These are phyloP conservation scores for Hirtodrosophila duncani DNA, from an alignment of 2,888 invertebrate genomes.

Conservation along the genomic window DNA sequence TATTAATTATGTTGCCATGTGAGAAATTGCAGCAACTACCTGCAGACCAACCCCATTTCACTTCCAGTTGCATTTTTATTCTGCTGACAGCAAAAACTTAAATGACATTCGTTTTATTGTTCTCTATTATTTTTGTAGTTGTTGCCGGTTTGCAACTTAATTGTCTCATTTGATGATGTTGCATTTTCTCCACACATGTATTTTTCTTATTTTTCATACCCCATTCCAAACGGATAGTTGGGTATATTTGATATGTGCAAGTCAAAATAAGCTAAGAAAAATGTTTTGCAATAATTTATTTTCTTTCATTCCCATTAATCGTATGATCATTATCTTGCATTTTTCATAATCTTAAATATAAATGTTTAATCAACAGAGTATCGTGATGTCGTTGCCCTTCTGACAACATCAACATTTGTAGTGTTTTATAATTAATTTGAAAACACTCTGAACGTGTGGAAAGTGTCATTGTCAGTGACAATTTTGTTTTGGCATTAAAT, in stretches of 20 bases:
- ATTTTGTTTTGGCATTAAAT: slow-evolving; percentile 3
- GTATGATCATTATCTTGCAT: too few species aligned
- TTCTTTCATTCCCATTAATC: too few species aligned
- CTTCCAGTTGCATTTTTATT: slow-evolving; percentile 23
- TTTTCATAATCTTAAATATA: too few species aligned
- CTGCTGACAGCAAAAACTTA: slow-evolving; percentile 11
- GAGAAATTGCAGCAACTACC: slow-evolving; percentile 26
- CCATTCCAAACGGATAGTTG: too few species aligned
- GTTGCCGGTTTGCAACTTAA: slow-evolving; percentile 5
- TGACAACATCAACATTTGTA: too few species aligned
- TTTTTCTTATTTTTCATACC: background rate
- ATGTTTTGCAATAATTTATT: too few species aligned
- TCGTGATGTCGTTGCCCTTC: too few species aligned
- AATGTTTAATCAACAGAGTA: too few species aligned
- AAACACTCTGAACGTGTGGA: slow-evolving; percentile 15
- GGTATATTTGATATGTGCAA: slow-evolving; percentile 1
- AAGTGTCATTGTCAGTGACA: slow-evolving; percentile 7
- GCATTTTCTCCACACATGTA: slow-evolving; percentile 12
- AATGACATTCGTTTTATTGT: slow-evolving; percentile 16
- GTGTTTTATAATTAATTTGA: slow-evolving; percentile 41
- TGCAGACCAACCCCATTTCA: background rate
- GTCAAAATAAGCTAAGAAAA: too few species aligned
- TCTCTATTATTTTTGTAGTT: slow-evolving; percentile 3
- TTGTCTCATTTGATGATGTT: slow-evolving; percentile 29
- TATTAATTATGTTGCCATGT: slow-evolving; percentile 51